Base-by-base conservation (phyloP, 2,113 vertebrate species). In the Erinaceus europaeus region DNA sequence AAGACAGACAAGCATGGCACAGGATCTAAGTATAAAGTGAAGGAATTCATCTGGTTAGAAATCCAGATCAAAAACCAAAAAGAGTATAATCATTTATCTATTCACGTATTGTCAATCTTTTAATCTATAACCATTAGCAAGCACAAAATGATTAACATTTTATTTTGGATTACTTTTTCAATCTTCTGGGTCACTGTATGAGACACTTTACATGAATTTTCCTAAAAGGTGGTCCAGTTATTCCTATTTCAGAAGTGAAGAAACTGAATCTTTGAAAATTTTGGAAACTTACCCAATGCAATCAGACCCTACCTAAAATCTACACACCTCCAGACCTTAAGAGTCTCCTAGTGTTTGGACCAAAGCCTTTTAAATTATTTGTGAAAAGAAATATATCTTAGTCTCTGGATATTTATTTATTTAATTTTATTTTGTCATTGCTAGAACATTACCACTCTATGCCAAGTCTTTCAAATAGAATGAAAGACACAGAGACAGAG, bases 221-320 rank as follows among this genome's bases (percentile, higher is more conserved):
- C 42, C 42, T 38, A 50, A 88, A 78, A 44, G 27, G 53, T 15
- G 29, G 53, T 11, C 53, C 53, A 61, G 40, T 42, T 34, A 52
- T 83, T 79, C 57, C 12, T 55, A 75, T 76, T 84, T 90, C 32
- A 76, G 25, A 90, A n/a, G 42, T 44, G 25, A 84, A 13, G 17
- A 21, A 74, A 76, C 12, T 52, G 36, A 80, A 4, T 38, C 38
- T 53, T 55, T 32, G 55, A 42, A 32, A 53, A 80, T 10, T 48
- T 55, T 7, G 36, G 23, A 50, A 83, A 44, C 36, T 36, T 67
- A 27, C 7, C 67, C 42, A 13, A 12, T 52, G 2, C 9, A 48
- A 11, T 3, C 18, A 25, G 15, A 42, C 29, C 34, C 2, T 65
- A 34, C 65, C 15, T 17, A 75, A 75, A 4, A 12, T 29, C 67